Base-by-base conservation (phyloP, 2,888 invertebrate genomes). In the Chalcis sispes region DNA sequence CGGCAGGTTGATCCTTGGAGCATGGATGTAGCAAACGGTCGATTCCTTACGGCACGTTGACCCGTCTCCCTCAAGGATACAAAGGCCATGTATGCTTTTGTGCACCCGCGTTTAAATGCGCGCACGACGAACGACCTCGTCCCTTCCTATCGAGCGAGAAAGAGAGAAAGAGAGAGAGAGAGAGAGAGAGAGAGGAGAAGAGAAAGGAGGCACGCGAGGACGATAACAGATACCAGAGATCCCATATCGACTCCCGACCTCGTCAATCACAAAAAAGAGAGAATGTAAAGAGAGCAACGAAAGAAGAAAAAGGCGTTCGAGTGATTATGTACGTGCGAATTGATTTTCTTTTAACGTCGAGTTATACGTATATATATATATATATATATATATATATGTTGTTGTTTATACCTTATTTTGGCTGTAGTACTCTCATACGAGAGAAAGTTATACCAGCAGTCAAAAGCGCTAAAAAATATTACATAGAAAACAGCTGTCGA, bases 231-330 rank as follows among this genome's bases (percentile, higher is more conserved):
- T n/a, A n/a, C n/a, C 36, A 18, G 27, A 50, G 32, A 64, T 64
- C 65, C 62, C 50, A 48, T n/a, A n/a, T n/a, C n/a, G n/a, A n/a
- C 56, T 27, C 25, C 42, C 58, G 48, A 20, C 50, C 56, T 56
- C 65, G 65, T n/a, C n/a, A n/a, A n/a, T n/a, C n/a, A n/a, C n/a
- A n/a, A n/a, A n/a, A n/a, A n/a, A n/a, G n/a, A n/a, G n/a, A n/a
- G n/a, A n/a, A n/a, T n/a, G n/a, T n/a, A n/a, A n/a, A n/a, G n/a
- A 13, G 42, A 2, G 7, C 56, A 58, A 69, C 61, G 72, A 72
- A 58, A 72, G 61, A 67, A 76, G 61, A 61, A 75, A 62, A 69
- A 69, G 69, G 69, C 4, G 29, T 46, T n/a, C n/a, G n/a, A n/a
- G n/a, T n/a, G n/a, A n/a, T n/a, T n/a, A n/a, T n/a, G n/a, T n/a